Conservation (phyloP, 37 sponge, comb jelly and placozoan genomes). For the Aplysina aerophoba region DNA sequence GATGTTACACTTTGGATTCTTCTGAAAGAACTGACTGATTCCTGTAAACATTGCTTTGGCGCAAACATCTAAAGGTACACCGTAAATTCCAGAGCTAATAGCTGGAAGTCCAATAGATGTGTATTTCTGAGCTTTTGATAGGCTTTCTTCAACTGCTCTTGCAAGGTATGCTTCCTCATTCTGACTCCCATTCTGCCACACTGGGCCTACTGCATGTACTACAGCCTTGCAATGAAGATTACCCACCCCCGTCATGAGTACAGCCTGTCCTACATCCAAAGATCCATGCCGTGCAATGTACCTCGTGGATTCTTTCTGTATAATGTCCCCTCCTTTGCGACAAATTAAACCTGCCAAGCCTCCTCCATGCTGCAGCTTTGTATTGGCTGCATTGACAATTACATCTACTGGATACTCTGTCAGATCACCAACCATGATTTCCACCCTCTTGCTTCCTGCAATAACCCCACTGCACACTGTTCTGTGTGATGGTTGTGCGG, state of each 20-base stretch:
- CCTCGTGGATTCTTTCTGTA: constrained; percentile 47
- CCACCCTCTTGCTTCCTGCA: constrained; percentile 26
- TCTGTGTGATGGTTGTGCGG: neutral
- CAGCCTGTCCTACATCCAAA: constrained; percentile 56
- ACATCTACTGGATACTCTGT: constrained; percentile 70
- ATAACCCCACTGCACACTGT: constrained; percentile 26
- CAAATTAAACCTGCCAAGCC: constrained; percentile 58
- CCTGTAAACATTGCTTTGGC: constrained; percentile 45
- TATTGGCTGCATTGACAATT: constrained; percentile 81
- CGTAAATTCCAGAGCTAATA: constrained; percentile 72
- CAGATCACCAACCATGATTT: constrained; percentile 58
- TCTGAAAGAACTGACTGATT: constrained; percentile 24
- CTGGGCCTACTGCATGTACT: constrained; percentile 74
- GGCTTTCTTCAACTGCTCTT: constrained; percentile 19
- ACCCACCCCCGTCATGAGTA: constrained; percentile 44
- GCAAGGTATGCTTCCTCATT: constrained; percentile 36
- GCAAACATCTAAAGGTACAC: constrained; percentile 59
- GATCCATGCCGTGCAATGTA: constrained; percentile 23
- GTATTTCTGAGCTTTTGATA: constrained; percentile 31
- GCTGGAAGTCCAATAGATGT: constrained; percentile 65
- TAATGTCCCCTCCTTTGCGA: constrained; percentile 60
- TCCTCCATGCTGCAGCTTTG: constrained; percentile 55
- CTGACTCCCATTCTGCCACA: constrained; percentile 17
- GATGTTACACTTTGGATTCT: neutral
- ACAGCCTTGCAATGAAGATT: constrained; percentile 61